Evolutionary conservation across 2,797 vertebrate species (phyloP).

Genomic region (Momotus momota): DNA sequence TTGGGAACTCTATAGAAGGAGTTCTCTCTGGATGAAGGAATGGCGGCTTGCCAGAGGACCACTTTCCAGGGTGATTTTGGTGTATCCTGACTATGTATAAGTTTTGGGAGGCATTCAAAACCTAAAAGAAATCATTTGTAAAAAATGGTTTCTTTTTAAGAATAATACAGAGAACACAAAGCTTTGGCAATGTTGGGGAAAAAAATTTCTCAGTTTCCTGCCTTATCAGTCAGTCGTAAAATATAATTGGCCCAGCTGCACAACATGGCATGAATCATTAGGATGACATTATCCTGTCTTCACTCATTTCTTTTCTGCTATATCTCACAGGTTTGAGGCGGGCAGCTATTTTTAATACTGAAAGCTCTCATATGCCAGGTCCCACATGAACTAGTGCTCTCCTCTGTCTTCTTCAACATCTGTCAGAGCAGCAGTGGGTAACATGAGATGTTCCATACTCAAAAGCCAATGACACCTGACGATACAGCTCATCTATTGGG

Average conservation of each 20-base stretch:
- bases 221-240: not conserved
- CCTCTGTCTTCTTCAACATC: not conserved
- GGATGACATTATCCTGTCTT: conserved; percentile 39
- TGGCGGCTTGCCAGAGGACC: not conserved
- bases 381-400: not conserved
- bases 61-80: not conserved
- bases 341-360: conserved; percentile 38
- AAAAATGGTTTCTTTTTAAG: not conserved
- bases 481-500: not conserved
- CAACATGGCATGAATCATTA: not conserved
- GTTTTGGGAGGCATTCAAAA: not conserved
- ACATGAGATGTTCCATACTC: not conserved
- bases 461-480: not conserved
- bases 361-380: conserved; percentile 19
- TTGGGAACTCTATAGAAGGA: not conserved
- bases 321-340: not conserved
- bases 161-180: not conserved
- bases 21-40: not conserved
- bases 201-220: not conserved
- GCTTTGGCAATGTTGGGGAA: not conserved
- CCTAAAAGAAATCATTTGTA: not conserved
- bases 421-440: conserved; percentile 3
- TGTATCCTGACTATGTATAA: not conserved
- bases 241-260: conserved; percentile 23
- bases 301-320: not conserved